Evolutionary conservation across 2,888 invertebrate species (phyloP), one percentile per base, ranked within the genome.

Genomic region (Acanthosoma haemorrhoidale): DNA sequence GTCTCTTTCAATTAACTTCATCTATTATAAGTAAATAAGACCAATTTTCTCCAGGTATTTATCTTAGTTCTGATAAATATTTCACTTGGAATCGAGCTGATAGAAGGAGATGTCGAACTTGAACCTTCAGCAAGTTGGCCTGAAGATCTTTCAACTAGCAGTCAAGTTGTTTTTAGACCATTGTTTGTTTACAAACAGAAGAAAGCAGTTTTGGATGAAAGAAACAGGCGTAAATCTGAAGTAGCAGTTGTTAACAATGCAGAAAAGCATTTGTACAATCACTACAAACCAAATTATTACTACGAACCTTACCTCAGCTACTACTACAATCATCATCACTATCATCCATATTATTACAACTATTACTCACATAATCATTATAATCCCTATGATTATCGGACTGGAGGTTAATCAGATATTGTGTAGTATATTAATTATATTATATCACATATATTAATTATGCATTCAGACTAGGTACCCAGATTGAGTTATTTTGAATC

Each of bases 101-200:
- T 51, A 6, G 51, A 51, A 51, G 51, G 21, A n/a, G 29, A 51
- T 2, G 29, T 51, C 5, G 51, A 51, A n/a, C n/a, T 25, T 25
- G 51, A 51, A n/a, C 25, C 51, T 29, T 11, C 13, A 18, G n/a
- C 60, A 5, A 36, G 13, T 18, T 67, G 67, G 67, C 67, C 67
- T 2, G 31, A 18, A 16, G 67, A 67, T 31, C 57, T 67, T 4
- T 11, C 16, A 18, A 29, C 67, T 13, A 67, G 34, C n/a, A 67
- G 67, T 32, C 70, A 70, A 21, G 18, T 70, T 16, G 51, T 70
- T 13, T 70, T 70, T 32, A 32, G 70, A n/a, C 70, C 70, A 16
- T 36, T 70, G 25, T 70, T 70, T 57, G 70, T 70, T 13, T 70
- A 70, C 63, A 70, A 70, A 36, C 60, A 70, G 57, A 63, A 31